Conservation (phyloP, 2,888 invertebrate genomes). For the Athetis lepigone region DNA sequence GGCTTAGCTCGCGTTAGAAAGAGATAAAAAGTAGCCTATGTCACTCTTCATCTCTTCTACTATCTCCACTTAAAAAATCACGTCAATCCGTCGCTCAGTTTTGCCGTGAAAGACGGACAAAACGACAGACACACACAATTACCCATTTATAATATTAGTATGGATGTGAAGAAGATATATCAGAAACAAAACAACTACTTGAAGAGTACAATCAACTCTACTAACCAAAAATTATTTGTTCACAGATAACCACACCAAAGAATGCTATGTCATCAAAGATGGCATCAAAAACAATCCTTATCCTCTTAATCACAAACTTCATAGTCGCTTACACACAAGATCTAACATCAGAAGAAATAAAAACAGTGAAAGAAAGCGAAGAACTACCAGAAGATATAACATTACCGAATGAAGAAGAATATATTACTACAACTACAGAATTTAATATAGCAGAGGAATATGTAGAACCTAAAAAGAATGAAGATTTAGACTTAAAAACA, state of each 20-base stretch:
- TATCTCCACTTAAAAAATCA: too few relatives aligned
- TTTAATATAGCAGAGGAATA: conserved; percentile 26
- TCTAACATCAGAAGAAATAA: conserved; percentile 46
- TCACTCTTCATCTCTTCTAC: too few relatives aligned
- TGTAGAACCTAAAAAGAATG: not conserved
- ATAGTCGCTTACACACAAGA: conserved; percentile 45
- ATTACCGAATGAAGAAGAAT: conserved; percentile 41
- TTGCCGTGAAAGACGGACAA: too few relatives aligned
- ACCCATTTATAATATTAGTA: too few relatives aligned
- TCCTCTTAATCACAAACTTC: conserved; percentile 47
- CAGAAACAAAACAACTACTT: too few relatives aligned
- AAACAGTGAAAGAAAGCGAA: conserved; percentile 38
- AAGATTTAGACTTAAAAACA: conserved; percentile 1
- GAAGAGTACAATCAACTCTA: too few relatives aligned
- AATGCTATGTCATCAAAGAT: conserved; percentile 57
- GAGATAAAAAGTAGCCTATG: too few relatives aligned
- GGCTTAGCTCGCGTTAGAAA: too few relatives aligned
- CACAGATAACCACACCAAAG: conserved; percentile 57
- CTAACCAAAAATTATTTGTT: conserved; percentile 34
- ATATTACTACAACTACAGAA: conserved; percentile 50
- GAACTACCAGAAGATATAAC: conserved; percentile 49
- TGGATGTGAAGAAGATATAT: too few relatives aligned
- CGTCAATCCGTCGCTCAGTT: too few relatives aligned
- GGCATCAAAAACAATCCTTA: conserved; percentile 46
- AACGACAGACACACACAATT: too few relatives aligned